phyloP scores from a whole-genome alignment of 1,140 invertebrate genomes.

The Rhagoletis pomonella region DNA sequence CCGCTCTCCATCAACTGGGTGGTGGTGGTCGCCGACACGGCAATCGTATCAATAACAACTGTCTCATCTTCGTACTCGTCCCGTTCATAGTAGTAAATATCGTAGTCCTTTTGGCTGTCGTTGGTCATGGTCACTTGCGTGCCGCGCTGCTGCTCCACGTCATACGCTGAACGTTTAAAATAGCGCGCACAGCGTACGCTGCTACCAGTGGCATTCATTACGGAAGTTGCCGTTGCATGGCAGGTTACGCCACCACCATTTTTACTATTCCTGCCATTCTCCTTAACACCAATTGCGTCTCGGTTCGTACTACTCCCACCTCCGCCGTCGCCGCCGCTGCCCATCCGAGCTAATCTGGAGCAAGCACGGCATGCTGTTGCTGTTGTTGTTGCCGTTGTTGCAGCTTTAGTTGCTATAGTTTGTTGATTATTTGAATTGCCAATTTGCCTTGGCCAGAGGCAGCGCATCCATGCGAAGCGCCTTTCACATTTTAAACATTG shows the following conservation, averaged over 20 bases:
- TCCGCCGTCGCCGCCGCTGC: not conserved
- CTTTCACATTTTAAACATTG: conserved; percentile 57
- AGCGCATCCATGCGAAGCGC: conserved; percentile 52
- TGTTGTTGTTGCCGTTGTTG: conserved; percentile 49
- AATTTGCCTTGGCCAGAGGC: conserved; percentile 42
- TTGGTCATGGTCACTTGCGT: conserved; percentile 44
- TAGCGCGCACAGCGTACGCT: conserved; percentile 33
- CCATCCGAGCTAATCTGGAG: not conserved
- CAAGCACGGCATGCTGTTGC: not conserved
- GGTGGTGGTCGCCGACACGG: conserved; percentile 52
- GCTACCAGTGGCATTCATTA: not conserved
- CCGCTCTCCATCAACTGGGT: conserved; percentile 54
- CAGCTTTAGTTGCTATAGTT: conserved; percentile 54
- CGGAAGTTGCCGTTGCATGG: not conserved
- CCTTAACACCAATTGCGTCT: not conserved
- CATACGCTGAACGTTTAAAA: not conserved
- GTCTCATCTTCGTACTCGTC: conserved; percentile 45
- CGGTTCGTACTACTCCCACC: not conserved
- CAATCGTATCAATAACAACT: conserved; percentile 49
- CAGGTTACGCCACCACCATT: conserved; percentile 59
- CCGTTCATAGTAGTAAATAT: conserved; percentile 37
- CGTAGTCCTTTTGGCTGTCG: conserved; percentile 25
- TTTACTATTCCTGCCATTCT: conserved; percentile 28
- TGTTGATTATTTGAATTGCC: conserved; percentile 48
- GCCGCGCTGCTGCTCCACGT: conserved; percentile 29